Conservation (phyloP, 35 echinoderm and acorn worm species). For the Patiria miniata region DNA sequence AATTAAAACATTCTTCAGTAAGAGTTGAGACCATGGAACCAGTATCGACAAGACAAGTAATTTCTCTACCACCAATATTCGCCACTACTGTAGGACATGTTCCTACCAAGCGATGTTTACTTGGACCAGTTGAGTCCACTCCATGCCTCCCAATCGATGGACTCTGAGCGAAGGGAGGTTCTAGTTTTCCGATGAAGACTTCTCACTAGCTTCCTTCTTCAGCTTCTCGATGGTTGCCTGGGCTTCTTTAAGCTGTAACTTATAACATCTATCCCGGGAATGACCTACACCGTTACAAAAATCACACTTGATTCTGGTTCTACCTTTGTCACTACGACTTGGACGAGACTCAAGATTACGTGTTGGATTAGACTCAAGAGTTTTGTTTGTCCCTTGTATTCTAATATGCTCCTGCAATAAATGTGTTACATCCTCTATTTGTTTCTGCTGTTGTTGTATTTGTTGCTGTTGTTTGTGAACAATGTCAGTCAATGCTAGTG, state of each 20-base stretch:
- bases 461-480: not conserved
- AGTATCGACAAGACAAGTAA: not conserved
- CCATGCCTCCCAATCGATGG: not conserved
- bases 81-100: not conserved
- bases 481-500: not conserved
- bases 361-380: no score
- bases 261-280: not conserved
- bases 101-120: not conserved
- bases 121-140: not conserved
- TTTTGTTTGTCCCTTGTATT: not conserved
- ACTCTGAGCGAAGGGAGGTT: not conserved
- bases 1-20: not conserved
- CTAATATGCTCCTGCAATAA: not conserved
- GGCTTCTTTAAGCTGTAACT: not conserved
- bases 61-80: not conserved
- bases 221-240: not conserved
- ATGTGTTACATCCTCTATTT: not conserved
- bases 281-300: not conserved
- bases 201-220: not conserved
- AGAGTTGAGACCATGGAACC: not conserved
- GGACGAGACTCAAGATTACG: not conserved
- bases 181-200: slow-evolving; percentile 1
- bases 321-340: not conserved
- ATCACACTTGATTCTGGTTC: not conserved
- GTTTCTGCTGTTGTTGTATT: slow-evolving; percentile 7